Evolutionary conservation across 2,113 vertebrate genomes (phyloP), one percentile per base, ranked within the genome.

Genomic region (Tachysurus vachellii): DNA sequence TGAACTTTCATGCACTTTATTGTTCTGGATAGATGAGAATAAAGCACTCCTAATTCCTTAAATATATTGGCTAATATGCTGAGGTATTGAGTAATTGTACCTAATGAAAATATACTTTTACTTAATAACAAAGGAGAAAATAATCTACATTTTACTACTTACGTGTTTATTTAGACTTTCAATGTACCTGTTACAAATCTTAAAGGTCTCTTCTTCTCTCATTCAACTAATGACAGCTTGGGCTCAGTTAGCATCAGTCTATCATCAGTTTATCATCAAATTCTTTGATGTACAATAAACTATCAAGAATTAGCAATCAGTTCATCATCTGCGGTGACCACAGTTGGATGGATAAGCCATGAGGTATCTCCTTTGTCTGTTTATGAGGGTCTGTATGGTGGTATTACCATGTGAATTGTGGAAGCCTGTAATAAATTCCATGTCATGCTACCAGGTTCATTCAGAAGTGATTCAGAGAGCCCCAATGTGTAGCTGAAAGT

Each of bases 1-100:
- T 36, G 54, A 80, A 80, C 54, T 61, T 80, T 14, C 1, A 23
- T 59, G 79, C 16, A 5, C 54, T 80, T 80, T 80, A 59, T 59
- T 80, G 54, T 80, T 59, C 56, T 59, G 75, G 26, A 79, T 36
- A 59, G 28, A 80, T 57, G 53, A 5, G n/a, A 80, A 80, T 80
- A 13, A 80, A 56, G 0, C 28, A 36, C 54, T 21, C 1, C 53
- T 80, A 80, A 80, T 42, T 23, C 28, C 36, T 13, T 36, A 59
- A 80, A 36, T 80, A 80, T 59, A 80, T 31, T 57, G 11, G 23
- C 5, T n/a, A 53, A 77, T 77, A 50, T 19, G 75, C 23, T 54
- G 42, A 3, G 23, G 6, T 28, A 54, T 17, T 12, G 5, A 26
- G 28, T 8, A 36, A 36, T 36, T 70, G 5, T 70, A 4, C 19